Evolutionary conservation across 1,140 invertebrate species (phyloP).

Genomic region (Tyrophagus putrescentiae): DNA sequence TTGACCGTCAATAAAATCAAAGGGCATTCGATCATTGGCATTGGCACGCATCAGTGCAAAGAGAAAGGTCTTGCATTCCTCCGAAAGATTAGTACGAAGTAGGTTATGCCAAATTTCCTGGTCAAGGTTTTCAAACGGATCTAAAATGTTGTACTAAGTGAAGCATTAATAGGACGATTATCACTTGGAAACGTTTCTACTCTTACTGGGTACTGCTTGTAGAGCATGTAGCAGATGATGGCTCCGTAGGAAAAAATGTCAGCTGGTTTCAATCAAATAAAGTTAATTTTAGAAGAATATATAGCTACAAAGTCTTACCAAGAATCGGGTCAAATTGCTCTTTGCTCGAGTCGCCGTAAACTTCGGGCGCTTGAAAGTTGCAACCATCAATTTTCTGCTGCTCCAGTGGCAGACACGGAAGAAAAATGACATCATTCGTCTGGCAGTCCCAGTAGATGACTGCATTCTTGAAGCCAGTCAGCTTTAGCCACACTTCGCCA

Average conservation of each 20-base stretch:
- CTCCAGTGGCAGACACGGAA: neutral
- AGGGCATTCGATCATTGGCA: constrained; percentile 13
- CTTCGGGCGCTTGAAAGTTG: constrained; percentile 17
- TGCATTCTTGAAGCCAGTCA: constrained; percentile 16
- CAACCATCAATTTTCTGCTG: neutral
- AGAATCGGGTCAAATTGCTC: constrained; percentile 17
- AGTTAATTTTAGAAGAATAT: no score
- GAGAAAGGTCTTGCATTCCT: constrained; percentile 5
- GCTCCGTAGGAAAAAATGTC: constrained; percentile 16
- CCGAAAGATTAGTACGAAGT: neutral
- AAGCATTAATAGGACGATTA: no score
- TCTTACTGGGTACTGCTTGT: constrained; percentile 7
- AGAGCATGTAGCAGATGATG: constrained; percentile 5
- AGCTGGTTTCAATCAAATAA: no score
- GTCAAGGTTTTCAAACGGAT: neutral
- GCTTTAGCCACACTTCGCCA: constrained; percentile 11
- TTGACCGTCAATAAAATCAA: constrained; percentile 2
- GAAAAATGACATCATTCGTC: neutral
- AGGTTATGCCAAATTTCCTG: constrained; percentile 2
- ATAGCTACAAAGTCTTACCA: no score
- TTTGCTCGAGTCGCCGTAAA: constrained; percentile 3
- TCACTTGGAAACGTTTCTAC: no score
- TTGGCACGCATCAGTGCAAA: neutral
- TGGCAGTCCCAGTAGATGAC: constrained; percentile 9
- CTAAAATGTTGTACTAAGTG: neutral